A percentile compares a stretch with the other conserved stretches of the same genome.
Evolutionary conservation across 2,113 vertebrate genomes (phyloP).

Genomic region (Gavia stellata): DNA sequence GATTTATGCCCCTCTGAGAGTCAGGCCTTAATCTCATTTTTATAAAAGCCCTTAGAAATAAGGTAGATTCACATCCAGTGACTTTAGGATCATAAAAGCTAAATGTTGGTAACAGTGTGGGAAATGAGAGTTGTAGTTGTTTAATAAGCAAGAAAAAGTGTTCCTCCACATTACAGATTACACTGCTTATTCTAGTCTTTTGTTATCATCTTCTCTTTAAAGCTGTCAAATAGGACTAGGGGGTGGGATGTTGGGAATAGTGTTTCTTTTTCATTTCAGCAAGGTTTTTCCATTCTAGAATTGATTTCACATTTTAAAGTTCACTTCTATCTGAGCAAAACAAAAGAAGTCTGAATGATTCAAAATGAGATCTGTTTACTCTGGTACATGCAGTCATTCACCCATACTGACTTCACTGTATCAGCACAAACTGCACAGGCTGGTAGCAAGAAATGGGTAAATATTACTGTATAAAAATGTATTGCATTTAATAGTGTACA

Average conservation of each 20-base stretch:
- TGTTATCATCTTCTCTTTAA: background rate
- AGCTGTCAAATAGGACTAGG: background rate
- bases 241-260: background rate
- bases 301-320: constrained; percentile 60
- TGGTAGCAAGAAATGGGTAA: background rate
- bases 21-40: background rate
- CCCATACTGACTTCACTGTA: background rate
- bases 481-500: background rate
- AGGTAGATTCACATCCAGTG: background rate
- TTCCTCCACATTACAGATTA: background rate
- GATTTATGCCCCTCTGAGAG: background rate
- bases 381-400: background rate
- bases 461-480: background rate
- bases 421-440: background rate
- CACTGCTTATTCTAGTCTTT: background rate
- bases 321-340: constrained; percentile 54
- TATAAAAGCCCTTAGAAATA: background rate
- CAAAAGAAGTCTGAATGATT: constrained; percentile 38
- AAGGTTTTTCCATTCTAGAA: constrained; percentile 34
- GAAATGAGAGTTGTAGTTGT: background rate
- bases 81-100: background rate
- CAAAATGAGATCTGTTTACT: constrained; percentile 14
- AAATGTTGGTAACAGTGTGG: background rate
- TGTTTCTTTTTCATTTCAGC: constrained; percentile 24
- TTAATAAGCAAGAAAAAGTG: background rate